Evolutionary conservation across 2,113 vertebrate genomes (phyloP), one percentile per base, ranked within the genome.

Genomic region (Pseudois nayaur): DNA sequence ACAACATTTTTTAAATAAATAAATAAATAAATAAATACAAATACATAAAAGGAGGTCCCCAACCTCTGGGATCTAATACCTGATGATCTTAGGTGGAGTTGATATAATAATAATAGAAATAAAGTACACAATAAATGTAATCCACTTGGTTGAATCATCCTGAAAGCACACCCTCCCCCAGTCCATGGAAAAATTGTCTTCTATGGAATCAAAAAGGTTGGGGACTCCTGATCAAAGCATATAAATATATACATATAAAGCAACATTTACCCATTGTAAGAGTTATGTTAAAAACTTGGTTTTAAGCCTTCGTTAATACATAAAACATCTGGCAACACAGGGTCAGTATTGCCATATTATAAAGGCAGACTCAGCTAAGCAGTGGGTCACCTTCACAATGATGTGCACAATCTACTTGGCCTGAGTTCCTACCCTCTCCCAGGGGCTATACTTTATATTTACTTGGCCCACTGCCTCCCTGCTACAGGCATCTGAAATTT

Each of bases 331-430:
- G 15, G 8, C 54, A 60, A 29, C 8, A 64, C 2, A 60, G 36
- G 82, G 55, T 67, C 7, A 21, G 16, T 17, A 25, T 17, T 11
- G 27, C 50, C 17, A 2, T 23, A 31, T 48, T 33, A 36, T 5
- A 71, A 90, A 23, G 31, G 31, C 21, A 55, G n/a, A 21, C 36
- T 74, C 79, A 45, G 43, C 21, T 19, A 8, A 43, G 76, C 40
- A 55, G 9, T 1, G 4, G 17, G 10, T 13, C 16, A 14, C 16
- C 36, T 55, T 50, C 31, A 33, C 31, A 40, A 40, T 45, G 23
- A 7, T 8, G 21, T 7, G 0, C 0, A 5, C 13, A 9, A 0
- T 50, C 14, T 25, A 21, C 52, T 12, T 50, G 36, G 27, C 40
- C 74, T 27, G 29, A 23, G 33, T 45, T 31, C n/a, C 27, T 21